A percentile compares a stretch with the other conserved stretches of the same genome.
These are phyloP conservation scores for Drosophila formosana DNA, from an alignment of 2,888 invertebrate species.

Conservation along the genomic window DNA sequence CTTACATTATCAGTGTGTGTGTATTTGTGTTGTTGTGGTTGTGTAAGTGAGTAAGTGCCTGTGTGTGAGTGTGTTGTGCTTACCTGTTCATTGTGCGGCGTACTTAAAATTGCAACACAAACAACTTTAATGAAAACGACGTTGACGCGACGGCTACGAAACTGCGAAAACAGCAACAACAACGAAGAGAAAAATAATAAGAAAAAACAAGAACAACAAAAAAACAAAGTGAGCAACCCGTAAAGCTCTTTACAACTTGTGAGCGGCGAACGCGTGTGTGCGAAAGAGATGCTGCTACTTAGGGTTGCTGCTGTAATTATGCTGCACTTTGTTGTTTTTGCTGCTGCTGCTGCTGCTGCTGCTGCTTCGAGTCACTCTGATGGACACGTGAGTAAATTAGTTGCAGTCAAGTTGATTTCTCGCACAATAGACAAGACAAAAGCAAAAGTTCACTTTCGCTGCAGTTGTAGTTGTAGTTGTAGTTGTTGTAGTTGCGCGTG, in stretches of 20 bases:
- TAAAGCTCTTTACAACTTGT: conserved; percentile 61
- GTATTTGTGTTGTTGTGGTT: conserved; percentile 17
- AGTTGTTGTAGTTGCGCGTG: conserved; percentile 36
- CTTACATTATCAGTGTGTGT: conserved; percentile 28
- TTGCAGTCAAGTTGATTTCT: conserved; percentile 48
- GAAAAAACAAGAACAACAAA: conserved; percentile 31
- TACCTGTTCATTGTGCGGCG: conserved; percentile 79
- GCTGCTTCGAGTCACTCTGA: conserved; percentile 42
- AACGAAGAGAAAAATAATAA: conserved; percentile 14
- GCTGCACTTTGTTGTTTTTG: conserved; percentile 35
- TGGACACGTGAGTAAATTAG: conserved; percentile 73
- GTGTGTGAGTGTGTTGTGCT: conserved; percentile 66
- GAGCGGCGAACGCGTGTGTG: conserved; percentile 20
- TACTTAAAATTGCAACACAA: conserved; percentile 78
- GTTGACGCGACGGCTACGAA: conserved; percentile 40
- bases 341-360: conserved; percentile 1
- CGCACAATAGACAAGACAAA: conserved; percentile 52
- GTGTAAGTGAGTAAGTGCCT: conserved; percentile 12
- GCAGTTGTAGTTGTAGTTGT: conserved; percentile 2
- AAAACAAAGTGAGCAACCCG: conserved; percentile 46
- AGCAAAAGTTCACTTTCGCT: conserved; percentile 80
- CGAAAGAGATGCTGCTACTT: conserved; percentile 41
- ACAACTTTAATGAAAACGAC: conserved; percentile 73
- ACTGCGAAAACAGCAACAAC: conserved; percentile 53
- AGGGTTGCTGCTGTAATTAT: conserved; percentile 53